Base-by-base conservation (phyloP, 2,797 vertebrate species). In the Neosilurus hyrtlii region DNA sequence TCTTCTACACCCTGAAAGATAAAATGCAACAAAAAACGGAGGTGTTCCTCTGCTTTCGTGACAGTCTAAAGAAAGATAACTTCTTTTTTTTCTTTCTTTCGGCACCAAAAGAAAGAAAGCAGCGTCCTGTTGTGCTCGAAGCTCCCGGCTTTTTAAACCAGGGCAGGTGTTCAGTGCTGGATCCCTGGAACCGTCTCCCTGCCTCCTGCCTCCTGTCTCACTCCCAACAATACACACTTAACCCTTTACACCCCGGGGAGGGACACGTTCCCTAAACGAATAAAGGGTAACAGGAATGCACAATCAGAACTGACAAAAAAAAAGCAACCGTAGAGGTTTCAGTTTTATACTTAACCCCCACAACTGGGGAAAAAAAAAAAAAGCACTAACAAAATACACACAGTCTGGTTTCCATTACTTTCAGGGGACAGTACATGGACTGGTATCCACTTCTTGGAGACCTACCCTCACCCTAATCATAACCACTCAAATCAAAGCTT, bases 91-190 rank as follows among this genome's bases (percentile, higher is more conserved):
- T 30, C 2, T 30, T 30, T 30, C 30, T 51, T 61, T 72, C 62
- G 52, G 54, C 65, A 62, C 51, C 15, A 62, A 80, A 72, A 77
- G 37, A 78, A 37, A 35, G 15, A 70, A 22, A 79, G 54, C 82
- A 77, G 68, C 49, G 56, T 79, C 22, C 49, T 79, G 79, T 73
- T 56, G 43, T 24, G 54, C 22, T 8, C 51, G 20, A 83, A 77
- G 73, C 66, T 83, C 83, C 11, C 14, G 24, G 24, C 7, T n/a
- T 74, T 52, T 62, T 35, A 67, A 75, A 67, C 76, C 66, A 83
- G 37, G 67, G 85, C 87, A 88, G 85, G 87, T 88, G 87, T 86
- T 85, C 80, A 68, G 49, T 72, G 76, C 68, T 71, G 56, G 77
- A 80, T 51, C 62, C 74, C 76, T 74, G 63, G 73, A 57, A 61